Conservation (phyloP, 2,113 vertebrate species). For the Catharus bicknelli region DNA sequence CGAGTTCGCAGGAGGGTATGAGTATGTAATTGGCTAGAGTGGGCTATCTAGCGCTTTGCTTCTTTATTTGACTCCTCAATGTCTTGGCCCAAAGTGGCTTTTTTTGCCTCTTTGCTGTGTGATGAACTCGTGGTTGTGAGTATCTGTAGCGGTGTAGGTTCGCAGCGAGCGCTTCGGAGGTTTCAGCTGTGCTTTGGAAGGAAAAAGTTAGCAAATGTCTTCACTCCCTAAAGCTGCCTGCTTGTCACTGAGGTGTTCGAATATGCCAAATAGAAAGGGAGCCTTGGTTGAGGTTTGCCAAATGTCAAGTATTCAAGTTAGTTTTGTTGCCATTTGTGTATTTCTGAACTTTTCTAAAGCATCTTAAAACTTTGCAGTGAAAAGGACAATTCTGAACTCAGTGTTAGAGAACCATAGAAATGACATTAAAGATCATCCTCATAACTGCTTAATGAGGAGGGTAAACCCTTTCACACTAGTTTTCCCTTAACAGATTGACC, state of each 20-base stretch:
- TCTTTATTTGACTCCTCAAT: slow-evolving; percentile 69
- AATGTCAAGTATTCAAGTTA: not conserved
- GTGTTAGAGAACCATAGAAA: not conserved
- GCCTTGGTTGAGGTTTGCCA: not conserved
- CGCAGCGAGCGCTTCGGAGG: not conserved
- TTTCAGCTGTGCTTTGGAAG: not conserved
- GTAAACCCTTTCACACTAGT: not conserved
- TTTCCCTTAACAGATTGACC: not conserved
- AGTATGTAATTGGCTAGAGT: slow-evolving; percentile 91
- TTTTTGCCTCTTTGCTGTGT: slow-evolving; percentile 37
- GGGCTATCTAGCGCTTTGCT: slow-evolving; percentile 81
- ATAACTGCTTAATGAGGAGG: not conserved
- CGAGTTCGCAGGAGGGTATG: slow-evolving; percentile 95
- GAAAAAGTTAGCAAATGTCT: not conserved
- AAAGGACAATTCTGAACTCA: not conserved
- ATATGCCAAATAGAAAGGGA: slow-evolving; percentile 55
- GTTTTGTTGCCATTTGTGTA: not conserved
- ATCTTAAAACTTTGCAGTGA: not conserved
- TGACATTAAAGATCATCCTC: not conserved
- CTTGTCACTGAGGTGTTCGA: slow-evolving; percentile 6
- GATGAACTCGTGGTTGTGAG: not conserved
- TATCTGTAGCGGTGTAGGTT: not conserved
- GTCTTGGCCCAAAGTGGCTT: slow-evolving; percentile 45
- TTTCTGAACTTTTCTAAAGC: not conserved
- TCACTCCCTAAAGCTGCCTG: not conserved